Conservation (phyloP, 2,888 invertebrate species). For the Calliscelio sp. region DNA sequence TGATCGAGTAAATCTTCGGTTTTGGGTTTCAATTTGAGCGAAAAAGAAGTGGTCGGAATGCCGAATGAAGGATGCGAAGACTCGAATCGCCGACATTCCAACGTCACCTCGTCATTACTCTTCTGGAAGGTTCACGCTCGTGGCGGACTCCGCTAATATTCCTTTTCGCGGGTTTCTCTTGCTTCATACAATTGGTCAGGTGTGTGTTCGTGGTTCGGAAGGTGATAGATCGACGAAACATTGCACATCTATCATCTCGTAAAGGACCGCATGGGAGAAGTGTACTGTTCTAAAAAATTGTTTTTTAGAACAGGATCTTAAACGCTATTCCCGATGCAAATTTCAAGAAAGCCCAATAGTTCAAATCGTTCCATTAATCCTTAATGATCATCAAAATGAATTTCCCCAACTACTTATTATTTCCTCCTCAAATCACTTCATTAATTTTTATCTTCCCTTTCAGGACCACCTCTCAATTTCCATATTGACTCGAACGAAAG, state of each 20-base stretch:
- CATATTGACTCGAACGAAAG: too few relatives aligned
- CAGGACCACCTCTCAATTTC: too few relatives aligned
- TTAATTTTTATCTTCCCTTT: too few relatives aligned
- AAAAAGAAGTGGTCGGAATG: constrained; percentile 62
- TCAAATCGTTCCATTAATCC: too few relatives aligned
- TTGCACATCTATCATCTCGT: constrained; percentile 69
- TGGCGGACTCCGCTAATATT: constrained; percentile 69
- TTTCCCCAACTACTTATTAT: too few relatives aligned
- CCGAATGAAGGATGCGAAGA: constrained; percentile 72
- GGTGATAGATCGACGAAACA: constrained; percentile 72
- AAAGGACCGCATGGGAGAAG: constrained; percentile 44
- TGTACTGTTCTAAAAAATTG: too few relatives aligned
- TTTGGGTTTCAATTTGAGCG: constrained; percentile 19
- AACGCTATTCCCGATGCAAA: too few relatives aligned
- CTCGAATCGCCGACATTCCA: constrained; percentile 76
- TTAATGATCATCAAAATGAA: too few relatives aligned
- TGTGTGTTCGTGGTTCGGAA: constrained; percentile 52
- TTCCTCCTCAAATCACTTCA: too few relatives aligned
- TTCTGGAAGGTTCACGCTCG: constrained; percentile 69
- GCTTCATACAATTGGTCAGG: constrained; percentile 63
- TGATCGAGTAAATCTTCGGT: not conserved
- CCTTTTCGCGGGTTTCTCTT: constrained; percentile 70
- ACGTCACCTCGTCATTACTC: constrained; percentile 74
- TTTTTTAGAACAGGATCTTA: too few relatives aligned
- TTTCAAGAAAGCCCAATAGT: too few relatives aligned